Base-by-base conservation (phyloP, 2,888 invertebrate genomes). In the Drosophila ezoana region DNA sequence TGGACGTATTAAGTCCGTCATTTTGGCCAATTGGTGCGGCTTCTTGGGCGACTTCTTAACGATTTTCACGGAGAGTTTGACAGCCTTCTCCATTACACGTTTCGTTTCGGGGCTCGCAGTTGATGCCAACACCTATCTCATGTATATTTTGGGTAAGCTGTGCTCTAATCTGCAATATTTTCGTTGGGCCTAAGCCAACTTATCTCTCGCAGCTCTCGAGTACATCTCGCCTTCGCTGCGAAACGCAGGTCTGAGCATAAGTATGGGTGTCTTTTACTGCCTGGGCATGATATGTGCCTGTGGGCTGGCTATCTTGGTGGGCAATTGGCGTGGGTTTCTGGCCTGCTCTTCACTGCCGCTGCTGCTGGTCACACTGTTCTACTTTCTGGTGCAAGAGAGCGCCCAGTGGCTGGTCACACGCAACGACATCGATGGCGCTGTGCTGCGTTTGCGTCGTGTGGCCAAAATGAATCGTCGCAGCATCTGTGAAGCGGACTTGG, bases 101-200 rank as follows among this genome's bases (percentile, higher is more conserved):
- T 94, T 94, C 79, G 79, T 94, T n/a, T 94, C 94, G 4, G 94
- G 94, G n/a, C 90, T 93, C 64, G 94, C 94, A 2, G 93, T 93
- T 33, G 94, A 94, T 84, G 91, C 93, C 35, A 94, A 94, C 82
- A 94, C 93, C 73, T 93, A 93, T 54, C 93, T 94, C 91, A 94
- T 94, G 93, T 94, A 94, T 72, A 94, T 94, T 66, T 92, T 94
- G 53, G 93, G 94, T 94, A 86, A 90, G 90, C 60, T 8, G 18
- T 14, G 2, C 3, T 33, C 0, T 0, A 4, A 20, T 45, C 14
- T 14, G n/a, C 10, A 1, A 14, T 20, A 13, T 51, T 16, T 28
- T 33, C 9, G 9, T 13, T 23, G 6, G 5, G 16, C 32, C n/a
- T 14, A 23, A 35, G 3, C 3, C 28, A 47, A 52, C 14, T 11